These are phyloP conservation scores for Urocitellus parryii DNA, from an alignment of 2,113 vertebrate genomes.

Conservation along the genomic window DNA sequence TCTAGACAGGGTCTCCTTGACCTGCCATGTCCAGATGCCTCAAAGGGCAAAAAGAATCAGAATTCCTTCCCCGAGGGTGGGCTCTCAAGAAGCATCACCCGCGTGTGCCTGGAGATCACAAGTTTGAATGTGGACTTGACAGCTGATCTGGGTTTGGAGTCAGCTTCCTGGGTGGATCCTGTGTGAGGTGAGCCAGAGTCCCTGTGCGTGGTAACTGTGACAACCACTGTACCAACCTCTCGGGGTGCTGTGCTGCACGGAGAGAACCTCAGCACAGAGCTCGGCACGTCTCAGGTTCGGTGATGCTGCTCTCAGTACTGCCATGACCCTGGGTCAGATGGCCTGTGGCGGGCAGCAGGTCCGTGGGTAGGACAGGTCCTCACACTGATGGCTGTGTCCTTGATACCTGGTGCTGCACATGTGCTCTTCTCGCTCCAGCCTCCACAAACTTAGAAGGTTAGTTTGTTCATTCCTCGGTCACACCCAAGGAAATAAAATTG, in stretches of 20 bases:
- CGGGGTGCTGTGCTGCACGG: too few species aligned
- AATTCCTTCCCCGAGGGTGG: neutral
- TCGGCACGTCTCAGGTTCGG: accelerated
- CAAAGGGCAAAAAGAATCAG: neutral
- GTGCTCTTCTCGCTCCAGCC: too few species aligned
- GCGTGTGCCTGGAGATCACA: accelerated
- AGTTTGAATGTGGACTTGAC: neutral
- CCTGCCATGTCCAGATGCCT: neutral
- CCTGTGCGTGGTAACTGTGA: accelerated
- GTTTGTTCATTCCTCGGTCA: neutral
- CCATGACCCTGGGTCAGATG: too few species aligned
- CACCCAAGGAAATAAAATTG: neutral
- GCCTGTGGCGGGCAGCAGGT: accelerated
- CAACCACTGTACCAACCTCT: accelerated
- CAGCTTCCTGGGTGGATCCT: too few species aligned
- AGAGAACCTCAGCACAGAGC: neutral
- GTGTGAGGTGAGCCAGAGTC: neutral
- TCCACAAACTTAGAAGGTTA: neutral
- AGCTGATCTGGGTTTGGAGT: too few species aligned
- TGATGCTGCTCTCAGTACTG: accelerated
- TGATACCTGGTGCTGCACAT: accelerated
- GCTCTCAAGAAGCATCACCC: accelerated
- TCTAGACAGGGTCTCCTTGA: neutral
- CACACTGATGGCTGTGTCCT: neutral
- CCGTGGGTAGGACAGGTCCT: neutral